phyloP scores from a whole-genome alignment of 1,140 invertebrate genomes.

The Lutraria rhynchaena region DNA sequence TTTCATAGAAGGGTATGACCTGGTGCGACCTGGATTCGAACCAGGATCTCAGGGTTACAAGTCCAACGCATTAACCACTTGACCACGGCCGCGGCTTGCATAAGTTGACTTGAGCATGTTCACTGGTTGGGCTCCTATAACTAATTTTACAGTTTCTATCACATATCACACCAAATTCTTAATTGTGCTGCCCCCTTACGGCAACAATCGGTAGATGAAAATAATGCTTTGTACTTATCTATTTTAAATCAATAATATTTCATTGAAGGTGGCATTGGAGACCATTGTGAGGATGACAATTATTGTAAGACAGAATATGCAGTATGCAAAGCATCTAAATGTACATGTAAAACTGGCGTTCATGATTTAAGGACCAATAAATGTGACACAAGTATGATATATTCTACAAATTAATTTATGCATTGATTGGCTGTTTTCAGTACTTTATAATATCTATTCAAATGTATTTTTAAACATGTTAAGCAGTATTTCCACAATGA shows the following conservation, averaged over 20 bases:
- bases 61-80: too few relatives aligned
- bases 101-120: background rate
- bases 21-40: too few relatives aligned
- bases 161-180: background rate
- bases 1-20: too few relatives aligned
- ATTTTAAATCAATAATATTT: too few relatives aligned
- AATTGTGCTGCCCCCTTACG: background rate
- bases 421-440: too few relatives aligned
- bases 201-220: background rate
- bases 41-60: too few relatives aligned
- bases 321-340: background rate
- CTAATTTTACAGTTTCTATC: background rate
- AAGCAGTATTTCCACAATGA: too few relatives aligned
- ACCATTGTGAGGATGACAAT: background rate
- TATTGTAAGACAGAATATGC: background rate
- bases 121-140: background rate
- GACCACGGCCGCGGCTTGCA: too few relatives aligned
- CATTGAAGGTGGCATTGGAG: background rate
- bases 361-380: background rate
- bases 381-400: slow-evolving; percentile 22
- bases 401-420: too few relatives aligned
- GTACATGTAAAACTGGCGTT: background rate
- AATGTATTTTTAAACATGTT: too few relatives aligned
- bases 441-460: too few relatives aligned
- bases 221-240: background rate